phyloP scores from a whole-genome alignment of 2,797 vertebrate species.

The Lutjanus argentimaculatus region DNA sequence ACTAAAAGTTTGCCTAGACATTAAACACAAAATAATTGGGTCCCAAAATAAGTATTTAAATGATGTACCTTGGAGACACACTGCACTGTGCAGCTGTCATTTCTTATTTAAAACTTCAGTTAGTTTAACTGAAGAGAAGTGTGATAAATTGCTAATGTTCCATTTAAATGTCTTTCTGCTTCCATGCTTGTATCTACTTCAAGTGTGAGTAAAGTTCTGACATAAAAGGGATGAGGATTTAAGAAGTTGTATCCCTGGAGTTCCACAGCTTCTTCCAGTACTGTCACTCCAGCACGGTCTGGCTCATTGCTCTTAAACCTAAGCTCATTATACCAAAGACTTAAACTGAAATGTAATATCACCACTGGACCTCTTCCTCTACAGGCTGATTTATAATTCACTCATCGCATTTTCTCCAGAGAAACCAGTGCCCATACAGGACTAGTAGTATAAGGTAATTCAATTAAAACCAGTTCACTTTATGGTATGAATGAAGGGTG shows the following conservation, averaged over 20 bases:
- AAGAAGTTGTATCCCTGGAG: constrained; percentile 82
- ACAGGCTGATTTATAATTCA: constrained; percentile 78
- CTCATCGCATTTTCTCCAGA: constrained; percentile 76
- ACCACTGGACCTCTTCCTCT: constrained; percentile 77
- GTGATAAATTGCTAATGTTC: constrained; percentile 79
- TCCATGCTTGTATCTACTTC: constrained; percentile 62
- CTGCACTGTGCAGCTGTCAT: constrained; percentile 27
- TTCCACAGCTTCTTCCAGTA: constrained; percentile 64
- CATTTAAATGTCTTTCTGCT: constrained; percentile 75
- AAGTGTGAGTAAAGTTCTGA: constrained; percentile 74
- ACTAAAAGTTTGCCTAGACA: constrained; percentile 6
- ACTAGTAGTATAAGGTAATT: constrained; percentile 72
- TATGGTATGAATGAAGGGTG: constrained; percentile 60
- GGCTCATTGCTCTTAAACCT: constrained; percentile 75
- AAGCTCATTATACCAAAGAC: constrained; percentile 86
- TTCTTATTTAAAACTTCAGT: constrained; percentile 62
- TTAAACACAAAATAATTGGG: constrained; percentile 13
- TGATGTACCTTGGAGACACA: constrained; percentile 38
- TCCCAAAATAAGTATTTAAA: constrained; percentile 41
- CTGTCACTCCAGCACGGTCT: constrained; percentile 67
- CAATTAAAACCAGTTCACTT: constrained; percentile 78
- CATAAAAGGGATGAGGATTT: constrained; percentile 83
- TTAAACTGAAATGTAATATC: constrained; percentile 81
- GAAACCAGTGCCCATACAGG: constrained; percentile 55
- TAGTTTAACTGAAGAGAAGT: constrained; percentile 63